Evolutionary conservation across 2,797 vertebrate species (phyloP), one percentile per base, ranked within the genome.

Genomic region (Distichodus sexfasciatus): DNA sequence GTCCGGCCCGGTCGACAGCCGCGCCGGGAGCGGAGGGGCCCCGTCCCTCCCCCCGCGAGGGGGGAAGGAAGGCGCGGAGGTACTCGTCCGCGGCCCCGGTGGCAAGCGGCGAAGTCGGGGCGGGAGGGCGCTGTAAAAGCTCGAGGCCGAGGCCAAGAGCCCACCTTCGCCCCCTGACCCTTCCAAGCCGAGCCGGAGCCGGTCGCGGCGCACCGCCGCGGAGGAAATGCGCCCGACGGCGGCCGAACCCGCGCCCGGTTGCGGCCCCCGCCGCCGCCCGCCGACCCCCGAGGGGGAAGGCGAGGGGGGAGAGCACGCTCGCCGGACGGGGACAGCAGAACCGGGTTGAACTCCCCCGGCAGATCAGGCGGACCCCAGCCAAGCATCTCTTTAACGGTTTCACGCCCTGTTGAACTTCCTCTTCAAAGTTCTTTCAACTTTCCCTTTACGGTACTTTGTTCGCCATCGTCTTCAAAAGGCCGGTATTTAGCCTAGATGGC

Each of bases 381-480:
- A 59, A 79, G 83, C 81, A 83, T 79, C 83, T 82, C 80, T 80
- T 63, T n/a, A 81, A 81, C 69, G 80, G 84, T 84, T 87, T 86
- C 83, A 84, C 71, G 78, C 73, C 76, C 81, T 83, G 72, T 84
- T 86, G 81, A 86, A 85, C 81, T 86, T 83, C 83, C 81, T 82
- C 80, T 82, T 82, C 77, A 83, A 83, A 86, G 81, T 83, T 79
- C 79, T 83, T 83, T 86, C 83, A 76, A 84, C 77, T 78, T 83
- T 84, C 82, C 77, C 80, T 81, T 84, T 70, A 81, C 26, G 70
- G 82, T 81, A 83, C 83, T 86, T 83, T n/a, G 77, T 82, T 66
- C 63, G 63, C 79, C 82, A 79, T 82, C 68, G n/a, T n/a, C n/a
- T n/a, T n/a, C n/a, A n/a, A n/a, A n/a, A n/a, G n/a, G n/a, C n/a